Percentiles rank a stretch among this genome's conserved stretches.
Conservation (phyloP, 1,140 invertebrate species). For the Ridgeia piscesae region DNA sequence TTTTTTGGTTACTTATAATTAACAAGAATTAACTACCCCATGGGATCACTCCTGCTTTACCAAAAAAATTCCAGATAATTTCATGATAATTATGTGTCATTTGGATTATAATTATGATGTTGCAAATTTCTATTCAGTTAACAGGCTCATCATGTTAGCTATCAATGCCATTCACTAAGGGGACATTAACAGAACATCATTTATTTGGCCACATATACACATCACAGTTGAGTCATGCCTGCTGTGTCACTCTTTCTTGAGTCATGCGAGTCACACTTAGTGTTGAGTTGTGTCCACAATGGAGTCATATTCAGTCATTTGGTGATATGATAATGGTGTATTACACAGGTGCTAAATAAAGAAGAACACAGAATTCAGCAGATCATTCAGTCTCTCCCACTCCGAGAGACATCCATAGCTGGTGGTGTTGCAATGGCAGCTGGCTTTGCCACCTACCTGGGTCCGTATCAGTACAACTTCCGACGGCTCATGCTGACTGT, state of each 20-base stretch:
- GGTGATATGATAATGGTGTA: background rate
- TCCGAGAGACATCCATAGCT: constrained; percentile 43
- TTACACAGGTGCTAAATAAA: constrained; percentile 47
- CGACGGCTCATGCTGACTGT: constrained; percentile 52
- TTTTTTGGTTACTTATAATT: background rate
- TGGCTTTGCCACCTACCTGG: constrained; percentile 53
- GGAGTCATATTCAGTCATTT: no score
- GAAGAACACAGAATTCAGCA: constrained; percentile 52
- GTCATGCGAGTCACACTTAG: no score
- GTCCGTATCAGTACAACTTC: constrained; percentile 53
- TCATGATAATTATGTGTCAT: background rate
- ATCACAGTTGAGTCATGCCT: background rate
- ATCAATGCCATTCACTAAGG: no score
- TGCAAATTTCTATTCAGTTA: background rate
- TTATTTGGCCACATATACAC: no score
- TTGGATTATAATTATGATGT: background rate
- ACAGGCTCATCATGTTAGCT: background rate
- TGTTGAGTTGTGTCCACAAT: no score
- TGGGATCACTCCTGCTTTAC: no score
- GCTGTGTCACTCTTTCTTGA: background rate
- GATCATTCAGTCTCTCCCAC: constrained; percentile 48
- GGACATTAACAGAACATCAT: no score
- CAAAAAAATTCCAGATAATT: background rate
- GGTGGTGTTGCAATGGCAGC: constrained; percentile 54
- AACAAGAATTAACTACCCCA: no score